Base-by-base conservation (phyloP, 2,888 invertebrate species). In the Lobophora halterata region DNA sequence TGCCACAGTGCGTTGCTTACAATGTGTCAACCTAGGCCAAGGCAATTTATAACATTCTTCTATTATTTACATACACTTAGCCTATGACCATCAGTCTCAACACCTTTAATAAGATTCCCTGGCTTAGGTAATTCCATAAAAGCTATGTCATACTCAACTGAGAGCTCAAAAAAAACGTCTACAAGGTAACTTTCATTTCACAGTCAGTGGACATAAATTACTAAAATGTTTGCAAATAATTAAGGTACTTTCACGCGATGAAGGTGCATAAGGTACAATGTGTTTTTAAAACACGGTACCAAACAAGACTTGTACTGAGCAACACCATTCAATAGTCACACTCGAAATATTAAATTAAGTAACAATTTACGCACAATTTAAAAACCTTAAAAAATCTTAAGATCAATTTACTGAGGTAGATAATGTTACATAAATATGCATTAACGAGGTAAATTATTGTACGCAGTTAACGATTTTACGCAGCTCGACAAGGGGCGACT, bases 351-450 rank as follows among this genome's bases (percentile, higher is more conserved):
- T 76, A 76, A 78, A 77, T 85, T 86, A 86, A 86, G 86, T 86
- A 83, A 85, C 85, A 82, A 80, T 79, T 73, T 81, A 83, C 82
- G 81, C 77, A 79, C 79, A 75, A 76, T 72, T 79, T 71, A 52
- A 68, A 79, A 79, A 75, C 74, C 74, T 81, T 79, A 80, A 75
- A 77, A 75, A 81, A 75, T 76, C 83, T 82, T 86, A 86, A 86
- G 83, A 86, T 87, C 85, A 85, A 83, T 70, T n/a, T 78, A 79
- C 65, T 85, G 86, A 87, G 86, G 86, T 87, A 87, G 86, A 82
- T 74, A 73, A 65, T 71, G 78, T 81, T 80, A 79, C 74, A 76
- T 77, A 83, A 42, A 79, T 83, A 85, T 85, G 83, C 78, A 78
- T 81, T 68, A 69, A 79, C 71, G 85, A 85, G 85, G 85, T 85